A percentile compares a stretch with the other conserved stretches of the same genome.
These are phyloP conservation scores for Mirounga angustirostris DNA, from an alignment of 2,113 vertebrate species.

Conservation along the genomic window DNA sequence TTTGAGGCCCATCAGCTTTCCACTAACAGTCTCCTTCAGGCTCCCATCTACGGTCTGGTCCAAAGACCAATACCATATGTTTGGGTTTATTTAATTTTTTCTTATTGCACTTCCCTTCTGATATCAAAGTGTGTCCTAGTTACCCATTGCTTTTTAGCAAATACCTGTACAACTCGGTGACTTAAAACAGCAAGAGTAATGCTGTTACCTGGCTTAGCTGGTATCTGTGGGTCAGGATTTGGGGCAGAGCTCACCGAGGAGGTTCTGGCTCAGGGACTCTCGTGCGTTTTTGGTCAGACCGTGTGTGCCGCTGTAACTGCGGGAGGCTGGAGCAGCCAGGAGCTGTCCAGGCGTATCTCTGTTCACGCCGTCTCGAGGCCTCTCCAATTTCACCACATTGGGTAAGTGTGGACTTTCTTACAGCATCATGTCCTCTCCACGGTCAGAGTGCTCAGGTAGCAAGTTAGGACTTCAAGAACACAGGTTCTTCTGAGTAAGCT, in stretches of 20 bases:
- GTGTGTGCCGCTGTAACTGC: not conserved
- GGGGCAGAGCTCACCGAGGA: fast-evolving
- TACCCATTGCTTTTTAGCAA: not conserved
- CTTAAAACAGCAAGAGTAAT: not conserved
- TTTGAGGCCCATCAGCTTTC: not conserved
- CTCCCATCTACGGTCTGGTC: not conserved
- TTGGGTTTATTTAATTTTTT: not conserved
- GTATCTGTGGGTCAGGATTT: not conserved
- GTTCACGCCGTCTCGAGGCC: not conserved
- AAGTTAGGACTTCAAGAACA: not conserved
- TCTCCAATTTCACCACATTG: not conserved
- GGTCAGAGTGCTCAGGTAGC: not conserved
- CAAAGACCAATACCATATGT: not conserved
- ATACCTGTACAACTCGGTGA: not conserved
- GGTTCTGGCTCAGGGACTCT: not conserved
- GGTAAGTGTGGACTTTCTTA: not conserved
- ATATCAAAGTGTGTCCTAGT: not conserved
- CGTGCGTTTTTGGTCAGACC: not conserved
- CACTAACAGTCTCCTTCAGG: not conserved
- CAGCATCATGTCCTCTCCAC: not conserved
- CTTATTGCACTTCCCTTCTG: not conserved
- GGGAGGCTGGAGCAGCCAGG: not conserved
- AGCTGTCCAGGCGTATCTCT: not conserved
- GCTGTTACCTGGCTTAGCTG: not conserved
- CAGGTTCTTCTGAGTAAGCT: not conserved